Base-by-base conservation (phyloP, 1,140 invertebrate genomes). In the Neuroterus valhalla region DNA sequence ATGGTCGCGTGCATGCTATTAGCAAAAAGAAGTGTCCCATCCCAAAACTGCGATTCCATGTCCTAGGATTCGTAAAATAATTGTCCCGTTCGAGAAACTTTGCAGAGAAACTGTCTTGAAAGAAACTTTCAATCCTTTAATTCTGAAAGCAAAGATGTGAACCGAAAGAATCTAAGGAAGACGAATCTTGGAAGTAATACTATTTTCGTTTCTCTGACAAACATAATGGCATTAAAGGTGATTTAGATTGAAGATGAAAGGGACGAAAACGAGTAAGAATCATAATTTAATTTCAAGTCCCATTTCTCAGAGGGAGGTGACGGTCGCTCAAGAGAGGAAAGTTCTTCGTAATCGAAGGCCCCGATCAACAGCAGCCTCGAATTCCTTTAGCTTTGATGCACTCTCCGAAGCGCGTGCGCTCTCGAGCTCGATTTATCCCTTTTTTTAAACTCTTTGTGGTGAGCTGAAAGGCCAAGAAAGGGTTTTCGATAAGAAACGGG, bases 1-100 rank as follows among this genome's bases (percentile, higher is more conserved):
- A 87, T 87, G 87, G 87, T 87, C 87, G 87, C 87, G 87, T 89
- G 88, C 84, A 85, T 84, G 84, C 84, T 88, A 89, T 89, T 88
- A 88, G 85, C 84, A 78, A 85, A 85, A 88, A 88, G 82, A 77
- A 88, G 82, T 78, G 79, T 81, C 77, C 76, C 75, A 71, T 66
- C 74, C 71, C 38, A 71, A 73, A 38, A 38, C 31, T 8, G 5
- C 6, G 4, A 38, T 10, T 38, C 23, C 23, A 62, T 31, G 3
- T n/a, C 46, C 45, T 62, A n/a, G 19, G 45, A 62, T 62, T 66
- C 70, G 45, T 77, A 69, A 71, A 80, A 75, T 78, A 77, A 78
- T 77, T 75, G 69, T 66, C 72, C 43, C 66, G 72, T 50, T 8
- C 44, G 4, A 66, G 45, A 26, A 72, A 44, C 48, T 48, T 45